phyloP scores from a whole-genome alignment of 2,888 invertebrate species.

The Melinaea menophilus region DNA sequence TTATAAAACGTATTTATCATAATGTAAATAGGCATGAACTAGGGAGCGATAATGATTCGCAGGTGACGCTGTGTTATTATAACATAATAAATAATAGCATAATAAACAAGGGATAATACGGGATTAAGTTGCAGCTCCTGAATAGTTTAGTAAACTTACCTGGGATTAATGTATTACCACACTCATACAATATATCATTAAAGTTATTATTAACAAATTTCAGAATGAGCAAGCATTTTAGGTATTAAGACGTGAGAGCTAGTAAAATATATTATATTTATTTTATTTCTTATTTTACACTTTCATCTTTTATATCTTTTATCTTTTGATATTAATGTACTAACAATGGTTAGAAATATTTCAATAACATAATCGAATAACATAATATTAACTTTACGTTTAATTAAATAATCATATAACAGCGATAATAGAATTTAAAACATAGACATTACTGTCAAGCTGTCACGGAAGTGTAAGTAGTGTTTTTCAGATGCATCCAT shows the following conservation, averaged over 20 bases:
- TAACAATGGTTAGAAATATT: neutral
- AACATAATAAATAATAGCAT: neutral
- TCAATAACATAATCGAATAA: neutral
- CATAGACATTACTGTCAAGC: too few species aligned
- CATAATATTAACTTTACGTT: neutral
- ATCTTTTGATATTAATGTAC: neutral
- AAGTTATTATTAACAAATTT: neutral
- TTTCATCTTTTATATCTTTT: too few species aligned
- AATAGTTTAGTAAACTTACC: neutral
- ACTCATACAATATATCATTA: neutral
- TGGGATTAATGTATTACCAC: neutral
- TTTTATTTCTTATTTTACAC: too few species aligned
- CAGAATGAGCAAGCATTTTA: neutral
- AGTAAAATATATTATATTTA: too few species aligned
- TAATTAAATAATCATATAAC: slow-evolving; percentile 1
- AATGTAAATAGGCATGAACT: too few species aligned
- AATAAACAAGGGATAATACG: too few species aligned
- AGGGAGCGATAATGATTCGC: too few species aligned
- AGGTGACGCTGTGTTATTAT: too few species aligned
- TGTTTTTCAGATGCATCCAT: too few species aligned
- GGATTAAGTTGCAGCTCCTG: neutral
- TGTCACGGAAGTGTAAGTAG: too few species aligned
- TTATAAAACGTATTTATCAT: too few species aligned
- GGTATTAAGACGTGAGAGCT: neutral
- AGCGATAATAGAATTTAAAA: neutral